phyloP scores from a whole-genome alignment of 2,888 invertebrate genomes.

The Drosophila tanythrix region DNA sequence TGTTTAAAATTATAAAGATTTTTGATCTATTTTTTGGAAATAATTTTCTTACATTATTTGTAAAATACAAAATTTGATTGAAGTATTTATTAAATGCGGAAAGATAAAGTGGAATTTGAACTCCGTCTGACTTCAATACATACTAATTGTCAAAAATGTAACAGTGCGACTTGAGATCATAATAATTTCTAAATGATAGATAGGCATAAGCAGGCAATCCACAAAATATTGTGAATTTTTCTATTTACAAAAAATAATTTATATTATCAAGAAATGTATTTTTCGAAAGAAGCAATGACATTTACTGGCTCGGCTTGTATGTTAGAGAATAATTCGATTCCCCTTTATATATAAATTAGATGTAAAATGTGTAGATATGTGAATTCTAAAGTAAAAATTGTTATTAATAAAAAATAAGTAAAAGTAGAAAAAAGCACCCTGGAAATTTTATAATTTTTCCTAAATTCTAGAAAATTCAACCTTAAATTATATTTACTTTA shows the following conservation, averaged over 20 bases:
- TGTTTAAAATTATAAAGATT: background rate
- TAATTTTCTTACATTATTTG: conserved; percentile 32
- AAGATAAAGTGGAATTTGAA: background rate
- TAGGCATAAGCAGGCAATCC: background rate
- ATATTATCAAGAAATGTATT: too few species aligned
- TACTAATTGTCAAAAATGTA: background rate
- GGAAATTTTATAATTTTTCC: background rate
- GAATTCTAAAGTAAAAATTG: background rate
- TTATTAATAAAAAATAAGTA: background rate
- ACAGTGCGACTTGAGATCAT: background rate
- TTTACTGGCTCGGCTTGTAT: background rate
- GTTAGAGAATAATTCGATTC: background rate
- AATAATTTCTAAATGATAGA: background rate
- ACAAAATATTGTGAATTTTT: too few species aligned
- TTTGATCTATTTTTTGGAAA: background rate
- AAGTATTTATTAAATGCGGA: conserved; percentile 54
- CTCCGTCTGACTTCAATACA: background rate
- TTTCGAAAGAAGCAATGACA: too few species aligned
- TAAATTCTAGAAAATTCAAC: background rate
- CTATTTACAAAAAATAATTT: too few species aligned
- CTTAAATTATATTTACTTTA: too few species aligned
- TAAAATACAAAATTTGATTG: conserved; percentile 41
- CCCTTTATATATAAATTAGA: background rate
- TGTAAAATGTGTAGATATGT: background rate
- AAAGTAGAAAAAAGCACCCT: background rate